Conservation (phyloP, 2,888 invertebrate species). For the Drosophila kambysellisi region DNA sequence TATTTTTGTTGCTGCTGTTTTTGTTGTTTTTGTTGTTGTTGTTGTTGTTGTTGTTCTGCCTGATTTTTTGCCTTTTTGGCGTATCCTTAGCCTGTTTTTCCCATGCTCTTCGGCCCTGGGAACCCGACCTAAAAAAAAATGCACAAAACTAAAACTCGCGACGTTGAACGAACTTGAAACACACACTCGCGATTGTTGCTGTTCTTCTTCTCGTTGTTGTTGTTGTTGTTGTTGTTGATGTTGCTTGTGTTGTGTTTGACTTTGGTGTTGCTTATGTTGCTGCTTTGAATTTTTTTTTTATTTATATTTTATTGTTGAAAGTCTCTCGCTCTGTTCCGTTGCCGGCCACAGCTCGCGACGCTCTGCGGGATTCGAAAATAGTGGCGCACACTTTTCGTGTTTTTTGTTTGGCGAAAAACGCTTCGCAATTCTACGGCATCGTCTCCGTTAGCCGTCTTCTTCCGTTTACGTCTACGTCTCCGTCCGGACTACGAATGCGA, state of each 20-base stretch:
- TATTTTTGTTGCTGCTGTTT: conserved; percentile 16
- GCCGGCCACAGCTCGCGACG: conserved; percentile 69
- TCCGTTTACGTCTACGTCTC: conserved; percentile 44
- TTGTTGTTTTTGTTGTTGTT: conserved; percentile 1
- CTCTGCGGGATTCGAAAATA: conserved; percentile 65
- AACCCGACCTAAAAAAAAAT: conserved; percentile 48
- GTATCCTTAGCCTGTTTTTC: conserved; percentile 73
- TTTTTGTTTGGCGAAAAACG: conserved; percentile 54
- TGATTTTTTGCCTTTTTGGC: conserved; percentile 48
- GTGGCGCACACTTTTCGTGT: conserved; percentile 62
- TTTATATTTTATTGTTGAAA: conserved; percentile 7
- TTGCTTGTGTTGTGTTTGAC: conserved; percentile 31
- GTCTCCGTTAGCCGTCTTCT: conserved; percentile 24
- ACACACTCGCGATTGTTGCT: conserved; percentile 27
- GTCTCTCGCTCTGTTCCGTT: conserved; percentile 54
- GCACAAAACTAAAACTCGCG: conserved; percentile 50
- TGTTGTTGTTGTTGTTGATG: conserved; percentile 15
- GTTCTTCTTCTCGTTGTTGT: conserved; percentile 21
- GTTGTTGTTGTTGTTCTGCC: conserved; percentile 47
- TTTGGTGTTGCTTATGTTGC: conserved; percentile 33
- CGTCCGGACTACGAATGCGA: conserved; percentile 51
- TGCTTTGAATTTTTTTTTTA: conserved; percentile 41
- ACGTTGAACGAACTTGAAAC: conserved; percentile 45
- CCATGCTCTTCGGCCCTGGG: conserved; percentile 63
- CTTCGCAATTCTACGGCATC: conserved; percentile 44